Evolutionary conservation across 2,113 vertebrate species (phyloP), one percentile per base, ranked within the genome.

Genomic region (Sisor rabdophorus): DNA sequence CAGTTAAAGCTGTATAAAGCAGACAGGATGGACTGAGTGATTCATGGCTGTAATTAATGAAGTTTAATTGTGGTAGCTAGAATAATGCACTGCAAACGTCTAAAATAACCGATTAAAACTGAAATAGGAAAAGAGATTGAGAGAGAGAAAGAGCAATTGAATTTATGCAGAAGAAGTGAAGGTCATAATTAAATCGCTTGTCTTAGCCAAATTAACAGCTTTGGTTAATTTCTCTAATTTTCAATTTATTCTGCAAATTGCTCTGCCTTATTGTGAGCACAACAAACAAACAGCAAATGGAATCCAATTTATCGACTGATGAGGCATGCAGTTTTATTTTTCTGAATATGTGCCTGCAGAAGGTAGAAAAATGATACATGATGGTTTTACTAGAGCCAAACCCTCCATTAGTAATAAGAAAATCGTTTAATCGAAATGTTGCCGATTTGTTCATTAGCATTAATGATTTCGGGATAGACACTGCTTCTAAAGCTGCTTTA

Each of bases 41-140:
- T 80, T 56, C 68, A 87, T 87, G 79, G 30, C 16, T 20, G 74
- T 78, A 81, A 89, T 89, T 85, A 84, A 77, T 71, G 54, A 67
- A 76, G 75, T 79, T 83, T 77, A 74, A 44, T 74, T 48, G 24
- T 28, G 76, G 76, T 68, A 79, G 71, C 77, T 50, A 64, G 17
- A 74, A 59, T 69, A 50, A 82, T 77, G 74, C 68, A 44, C 32
- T 71, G 59, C 69, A 82, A 84, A 83, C 78, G 59, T 20, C 58
- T 73, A 65, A 68, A 73, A 70, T 44, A 53, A 36, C 32, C 7
- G 56, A 63, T 69, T 71, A n/a, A 56, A 48, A 72, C 69, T 4
- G 24, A 82, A 78, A 28, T 44, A 50, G 63, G 78, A 70, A 65
- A 9, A 44, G 40, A 44, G 40, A 44, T 6, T 9, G 40, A 6